These are phyloP conservation scores for Chymomyza fuscimana DNA, from an alignment of 2,888 invertebrate genomes.

Conservation along the genomic window DNA sequence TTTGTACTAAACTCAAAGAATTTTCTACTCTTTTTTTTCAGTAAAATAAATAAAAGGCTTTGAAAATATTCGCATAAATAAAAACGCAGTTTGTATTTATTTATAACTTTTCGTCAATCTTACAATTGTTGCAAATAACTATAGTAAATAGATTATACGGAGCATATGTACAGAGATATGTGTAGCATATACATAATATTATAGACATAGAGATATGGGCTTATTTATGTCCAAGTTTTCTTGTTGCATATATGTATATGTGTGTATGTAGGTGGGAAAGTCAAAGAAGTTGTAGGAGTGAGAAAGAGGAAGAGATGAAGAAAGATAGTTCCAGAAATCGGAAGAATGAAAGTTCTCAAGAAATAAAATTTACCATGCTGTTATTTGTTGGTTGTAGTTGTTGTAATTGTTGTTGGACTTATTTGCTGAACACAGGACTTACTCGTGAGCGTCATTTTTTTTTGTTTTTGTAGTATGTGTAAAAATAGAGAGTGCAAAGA, in stretches of 20 bases:
- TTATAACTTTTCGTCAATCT: slow-evolving; percentile 74
- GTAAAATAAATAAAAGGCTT: not conserved
- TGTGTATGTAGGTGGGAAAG: slow-evolving; percentile 8
- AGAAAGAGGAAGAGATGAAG: slow-evolving; percentile 15
- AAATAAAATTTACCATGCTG: slow-evolving; percentile 67
- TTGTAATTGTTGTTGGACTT: slow-evolving; percentile 62
- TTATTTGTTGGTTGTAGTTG: slow-evolving; percentile 67
- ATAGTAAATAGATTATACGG: slow-evolving; percentile 29
- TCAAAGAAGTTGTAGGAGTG: slow-evolving; percentile 9
- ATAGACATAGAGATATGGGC: slow-evolving; percentile 39
- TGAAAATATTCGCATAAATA: slow-evolving; percentile 59
- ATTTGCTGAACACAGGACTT: slow-evolving; percentile 60
- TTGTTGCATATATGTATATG: slow-evolving; percentile 7
- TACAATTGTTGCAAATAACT: slow-evolving; percentile 74
- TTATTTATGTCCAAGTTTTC: not conserved
- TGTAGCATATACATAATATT: slow-evolving; percentile 22
- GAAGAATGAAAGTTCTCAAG: slow-evolving; percentile 58
- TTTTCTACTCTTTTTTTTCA: not conserved
- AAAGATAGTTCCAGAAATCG: slow-evolving; percentile 33
- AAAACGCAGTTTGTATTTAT: slow-evolving; percentile 66
- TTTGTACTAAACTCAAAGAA: no score
- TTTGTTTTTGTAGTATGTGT: slow-evolving; percentile 36
- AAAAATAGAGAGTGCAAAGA: slow-evolving; percentile 9
- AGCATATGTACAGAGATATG: not conserved
- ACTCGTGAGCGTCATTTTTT: slow-evolving; percentile 32